Conservation (phyloP, 2,113 vertebrate species). For the Bos javanicus region DNA sequence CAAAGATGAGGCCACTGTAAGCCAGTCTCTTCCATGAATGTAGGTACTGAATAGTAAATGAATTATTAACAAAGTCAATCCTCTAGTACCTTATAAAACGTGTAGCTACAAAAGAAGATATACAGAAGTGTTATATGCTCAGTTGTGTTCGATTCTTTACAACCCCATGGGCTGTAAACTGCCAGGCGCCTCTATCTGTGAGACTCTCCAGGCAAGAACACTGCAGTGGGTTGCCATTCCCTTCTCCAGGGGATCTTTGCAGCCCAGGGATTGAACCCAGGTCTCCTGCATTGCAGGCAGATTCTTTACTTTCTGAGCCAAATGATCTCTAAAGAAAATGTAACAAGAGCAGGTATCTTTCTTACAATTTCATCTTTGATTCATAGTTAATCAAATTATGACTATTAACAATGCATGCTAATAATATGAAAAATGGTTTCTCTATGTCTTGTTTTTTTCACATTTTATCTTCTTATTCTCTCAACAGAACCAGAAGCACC, state of each 20-base stretch:
- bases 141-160: neutral
- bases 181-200: neutral
- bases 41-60: neutral
- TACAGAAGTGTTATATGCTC: neutral
- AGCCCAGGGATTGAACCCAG: neutral
- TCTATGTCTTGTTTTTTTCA: neutral
- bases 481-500: conserved; percentile 60
- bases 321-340: neutral
- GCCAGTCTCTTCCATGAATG: neutral
- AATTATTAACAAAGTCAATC: neutral
- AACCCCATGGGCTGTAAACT: neutral
- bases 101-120: neutral
- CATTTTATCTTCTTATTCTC: conserved; percentile 2
- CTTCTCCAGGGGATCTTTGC: neutral
- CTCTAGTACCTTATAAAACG: neutral
- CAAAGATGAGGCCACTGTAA: neutral
- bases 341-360: neutral
- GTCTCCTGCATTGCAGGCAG: neutral
- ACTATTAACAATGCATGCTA: neutral
- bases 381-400: neutral
- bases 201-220: neutral
- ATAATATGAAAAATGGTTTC: neutral
- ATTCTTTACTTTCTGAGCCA: neutral
- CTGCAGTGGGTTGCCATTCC: neutral
- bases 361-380: neutral